Conservation (phyloP, 2,113 vertebrate species). For the Okapia johnstoni region DNA sequence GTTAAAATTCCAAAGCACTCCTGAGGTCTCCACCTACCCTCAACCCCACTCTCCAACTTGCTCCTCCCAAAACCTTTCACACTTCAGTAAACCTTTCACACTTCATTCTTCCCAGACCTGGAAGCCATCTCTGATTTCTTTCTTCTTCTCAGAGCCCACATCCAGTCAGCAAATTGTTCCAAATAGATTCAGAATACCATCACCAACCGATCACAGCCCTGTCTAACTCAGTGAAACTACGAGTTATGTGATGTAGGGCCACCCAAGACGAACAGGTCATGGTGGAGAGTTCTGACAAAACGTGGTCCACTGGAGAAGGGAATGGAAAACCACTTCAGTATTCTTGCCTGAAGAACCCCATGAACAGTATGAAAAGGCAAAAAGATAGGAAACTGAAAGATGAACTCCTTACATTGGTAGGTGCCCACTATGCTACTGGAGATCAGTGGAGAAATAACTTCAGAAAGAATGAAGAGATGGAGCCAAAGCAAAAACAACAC, state of each 20-base stretch:
- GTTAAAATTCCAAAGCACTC: background rate
- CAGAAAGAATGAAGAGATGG: background rate
- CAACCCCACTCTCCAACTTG: background rate
- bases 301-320: background rate
- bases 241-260: background rate
- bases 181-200: background rate
- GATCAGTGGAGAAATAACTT: background rate
- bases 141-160: background rate
- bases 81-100: background rate
- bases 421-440: background rate
- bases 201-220: background rate
- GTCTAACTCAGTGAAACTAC: background rate
- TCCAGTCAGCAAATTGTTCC: background rate
- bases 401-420: background rate
- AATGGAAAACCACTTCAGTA: background rate
- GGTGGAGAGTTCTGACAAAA: background rate
- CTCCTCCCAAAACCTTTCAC: background rate
- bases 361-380: background rate
- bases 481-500: background rate
- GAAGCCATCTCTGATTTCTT: background rate
- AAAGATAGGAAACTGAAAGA: background rate
- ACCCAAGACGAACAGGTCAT: fast-evolving
- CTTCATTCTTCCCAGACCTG: background rate
- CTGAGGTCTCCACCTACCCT: background rate
- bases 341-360: background rate